A percentile compares a stretch with the other conserved stretches of the same genome.
Evolutionary conservation across 2,113 vertebrate genomes (phyloP).

Genomic region (Notothenia coriiceps): DNA sequence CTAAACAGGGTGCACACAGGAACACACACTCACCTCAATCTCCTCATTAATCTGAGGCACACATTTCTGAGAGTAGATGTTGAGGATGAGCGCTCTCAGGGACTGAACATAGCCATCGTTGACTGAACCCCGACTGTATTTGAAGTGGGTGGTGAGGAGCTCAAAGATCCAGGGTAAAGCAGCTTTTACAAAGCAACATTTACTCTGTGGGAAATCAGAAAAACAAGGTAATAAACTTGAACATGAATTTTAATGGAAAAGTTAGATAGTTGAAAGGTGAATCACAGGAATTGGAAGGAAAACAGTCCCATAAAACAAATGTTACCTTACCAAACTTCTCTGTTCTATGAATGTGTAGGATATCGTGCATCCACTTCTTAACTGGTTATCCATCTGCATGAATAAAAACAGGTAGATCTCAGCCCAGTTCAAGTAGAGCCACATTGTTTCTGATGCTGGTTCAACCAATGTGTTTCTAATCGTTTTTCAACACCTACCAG

Average conservation of each 20-base stretch:
- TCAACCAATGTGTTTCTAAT: constrained; percentile 4
- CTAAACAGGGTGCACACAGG: background rate
- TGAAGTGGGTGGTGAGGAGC: constrained; percentile 81
- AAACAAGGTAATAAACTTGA: background rate
- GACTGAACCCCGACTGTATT: constrained; percentile 77
- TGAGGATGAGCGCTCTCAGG: constrained; percentile 80
- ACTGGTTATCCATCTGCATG: constrained; percentile 84
- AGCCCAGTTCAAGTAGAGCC: background rate
- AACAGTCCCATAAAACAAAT: constrained; percentile 23
- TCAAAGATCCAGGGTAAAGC: constrained; percentile 84
- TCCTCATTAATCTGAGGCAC: constrained; percentile 84
- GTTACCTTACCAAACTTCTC: constrained; percentile 80
- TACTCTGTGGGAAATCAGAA: constrained; percentile 72
- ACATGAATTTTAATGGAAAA: background rate
- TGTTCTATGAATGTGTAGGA: constrained; percentile 84
- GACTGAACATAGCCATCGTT: constrained; percentile 80
- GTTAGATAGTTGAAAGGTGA: background rate
- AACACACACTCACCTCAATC: constrained; percentile 76
- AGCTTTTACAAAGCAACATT: constrained; percentile 85
- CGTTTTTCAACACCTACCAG: constrained; percentile 74
- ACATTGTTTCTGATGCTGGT: background rate
- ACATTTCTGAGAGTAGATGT: constrained; percentile 85
- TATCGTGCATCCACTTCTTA: constrained; percentile 83
- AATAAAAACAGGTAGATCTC: constrained; percentile 25
- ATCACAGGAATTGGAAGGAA: constrained; percentile 1